Percentiles rank a stretch among this genome's conserved stretches.
Conservation (phyloP, 1,140 invertebrate genomes). For the Rhagoletis zephyria region DNA sequence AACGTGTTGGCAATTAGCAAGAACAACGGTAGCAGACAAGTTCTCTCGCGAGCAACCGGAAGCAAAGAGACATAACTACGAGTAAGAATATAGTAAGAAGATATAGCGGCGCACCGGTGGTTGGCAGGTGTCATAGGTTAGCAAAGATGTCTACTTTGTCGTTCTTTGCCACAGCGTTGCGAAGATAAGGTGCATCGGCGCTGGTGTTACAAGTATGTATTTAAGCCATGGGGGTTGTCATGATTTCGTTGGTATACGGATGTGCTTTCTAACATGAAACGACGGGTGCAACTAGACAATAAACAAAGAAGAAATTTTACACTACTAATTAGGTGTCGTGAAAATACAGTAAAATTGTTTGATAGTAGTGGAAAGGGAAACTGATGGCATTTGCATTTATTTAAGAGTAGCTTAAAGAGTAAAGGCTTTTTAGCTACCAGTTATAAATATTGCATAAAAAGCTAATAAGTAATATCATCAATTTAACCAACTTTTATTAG, state of each 20-base stretch:
- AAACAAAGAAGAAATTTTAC: conserved; percentile 40
- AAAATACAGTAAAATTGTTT: no score
- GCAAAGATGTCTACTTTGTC: conserved; percentile 23
- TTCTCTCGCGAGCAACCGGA: conserved; percentile 9
- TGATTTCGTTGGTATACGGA: neutral
- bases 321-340: conserved; percentile 20
- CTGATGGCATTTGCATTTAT: no score
- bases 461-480: no score
- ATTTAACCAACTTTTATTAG: no score
- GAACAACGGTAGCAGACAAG: conserved; percentile 23
- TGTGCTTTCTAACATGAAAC: neutral
- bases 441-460: no score
- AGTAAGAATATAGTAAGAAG: no score
- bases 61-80: neutral
- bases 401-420: no score
- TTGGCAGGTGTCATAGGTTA: conserved; percentile 49
- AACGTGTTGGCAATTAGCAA: conserved; percentile 47
- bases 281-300: neutral
- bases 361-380: no score
- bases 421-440: no score
- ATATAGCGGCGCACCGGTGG: neutral
- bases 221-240: neutral
- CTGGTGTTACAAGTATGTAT: conserved; percentile 10
- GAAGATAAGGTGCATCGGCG: neutral
- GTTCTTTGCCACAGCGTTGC: neutral